Evolutionary conservation across 2,113 vertebrate genomes (phyloP).

Genomic region (Aegotheles bennettii): DNA sequence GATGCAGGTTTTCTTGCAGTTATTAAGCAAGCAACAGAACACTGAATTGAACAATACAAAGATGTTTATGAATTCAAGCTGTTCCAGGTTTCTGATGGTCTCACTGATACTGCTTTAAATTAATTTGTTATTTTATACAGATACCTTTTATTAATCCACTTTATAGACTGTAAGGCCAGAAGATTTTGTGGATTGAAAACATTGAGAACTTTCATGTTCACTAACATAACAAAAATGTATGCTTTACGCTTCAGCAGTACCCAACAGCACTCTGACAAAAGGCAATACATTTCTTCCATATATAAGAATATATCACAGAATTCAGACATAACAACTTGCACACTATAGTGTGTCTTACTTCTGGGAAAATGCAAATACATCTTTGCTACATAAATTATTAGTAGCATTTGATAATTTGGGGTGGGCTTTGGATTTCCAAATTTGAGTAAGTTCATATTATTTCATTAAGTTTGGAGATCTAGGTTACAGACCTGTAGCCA

Average conservation of each 20-base stretch:
- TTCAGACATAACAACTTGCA: background rate
- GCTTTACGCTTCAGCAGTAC: background rate
- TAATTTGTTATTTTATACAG: background rate
- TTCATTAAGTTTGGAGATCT: background rate
- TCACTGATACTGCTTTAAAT: background rate
- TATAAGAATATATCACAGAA: background rate
- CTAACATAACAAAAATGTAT: background rate
- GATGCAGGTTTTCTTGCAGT: background rate
- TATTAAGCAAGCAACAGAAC: background rate
- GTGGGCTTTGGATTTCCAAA: background rate
- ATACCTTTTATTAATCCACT: background rate
- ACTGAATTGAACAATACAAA: background rate
- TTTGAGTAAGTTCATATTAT: background rate
- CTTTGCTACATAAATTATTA: background rate
- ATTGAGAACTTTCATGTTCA: background rate
- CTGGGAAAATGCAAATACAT: background rate
- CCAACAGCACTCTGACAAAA: background rate
- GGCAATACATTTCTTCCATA: background rate
- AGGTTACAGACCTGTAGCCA: background rate
- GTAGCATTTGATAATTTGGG: background rate
- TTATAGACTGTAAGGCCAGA: background rate
- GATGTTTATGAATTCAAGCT: background rate
- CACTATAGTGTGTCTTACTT: background rate
- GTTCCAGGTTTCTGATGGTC: background rate
- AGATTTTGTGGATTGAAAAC: background rate